Evolutionary conservation across 30 jellyfish, hydroid and myxozoan genomes (phyloP).

Genomic region (Aurelia sp.): DNA sequence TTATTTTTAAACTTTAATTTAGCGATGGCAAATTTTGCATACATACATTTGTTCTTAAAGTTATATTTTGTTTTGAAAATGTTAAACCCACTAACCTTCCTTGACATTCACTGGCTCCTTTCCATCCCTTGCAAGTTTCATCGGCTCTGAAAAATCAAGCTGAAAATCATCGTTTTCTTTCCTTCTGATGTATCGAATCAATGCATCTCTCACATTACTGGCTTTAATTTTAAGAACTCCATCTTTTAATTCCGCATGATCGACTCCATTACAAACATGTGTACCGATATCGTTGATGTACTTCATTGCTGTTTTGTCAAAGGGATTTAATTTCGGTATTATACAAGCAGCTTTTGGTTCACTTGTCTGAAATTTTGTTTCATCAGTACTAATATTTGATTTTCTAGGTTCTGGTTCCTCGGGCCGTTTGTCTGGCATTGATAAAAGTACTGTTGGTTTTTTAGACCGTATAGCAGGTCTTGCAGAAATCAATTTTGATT

Average conservation of each 20-base stretch:
- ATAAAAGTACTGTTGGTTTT: no score
- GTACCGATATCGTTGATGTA: not conserved
- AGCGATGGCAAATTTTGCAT: no score
- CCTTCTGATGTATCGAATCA: slow-evolving; percentile 32
- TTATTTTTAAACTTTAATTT: no score
- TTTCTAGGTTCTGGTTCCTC: not conserved
- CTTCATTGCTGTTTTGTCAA: slow-evolving; percentile 39
- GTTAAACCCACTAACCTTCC: no score
- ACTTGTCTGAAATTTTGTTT: not conserved
- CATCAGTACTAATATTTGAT: not conserved
- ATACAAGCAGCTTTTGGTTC: slow-evolving; percentile 5
- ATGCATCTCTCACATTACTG: slow-evolving; percentile 13
- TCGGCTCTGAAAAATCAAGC: no score
- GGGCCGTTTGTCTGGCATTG: no score
- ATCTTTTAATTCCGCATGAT: not conserved
- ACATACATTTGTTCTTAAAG: no score
- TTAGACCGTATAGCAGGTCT: no score
- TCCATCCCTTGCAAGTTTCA: no score
- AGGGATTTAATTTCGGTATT: slow-evolving; percentile 51
- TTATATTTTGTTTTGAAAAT: no score
- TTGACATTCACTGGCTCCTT: no score
- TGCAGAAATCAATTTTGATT: no score
- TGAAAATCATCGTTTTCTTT: slow-evolving; percentile 19
- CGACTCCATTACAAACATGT: not conserved
- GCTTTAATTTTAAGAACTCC: slow-evolving; percentile 37